Percentiles rank a stretch among this genome's conserved stretches.
These are phyloP conservation scores for Ochropacha duplaris DNA, from an alignment of 2,888 invertebrate genomes.

Conservation along the genomic window DNA sequence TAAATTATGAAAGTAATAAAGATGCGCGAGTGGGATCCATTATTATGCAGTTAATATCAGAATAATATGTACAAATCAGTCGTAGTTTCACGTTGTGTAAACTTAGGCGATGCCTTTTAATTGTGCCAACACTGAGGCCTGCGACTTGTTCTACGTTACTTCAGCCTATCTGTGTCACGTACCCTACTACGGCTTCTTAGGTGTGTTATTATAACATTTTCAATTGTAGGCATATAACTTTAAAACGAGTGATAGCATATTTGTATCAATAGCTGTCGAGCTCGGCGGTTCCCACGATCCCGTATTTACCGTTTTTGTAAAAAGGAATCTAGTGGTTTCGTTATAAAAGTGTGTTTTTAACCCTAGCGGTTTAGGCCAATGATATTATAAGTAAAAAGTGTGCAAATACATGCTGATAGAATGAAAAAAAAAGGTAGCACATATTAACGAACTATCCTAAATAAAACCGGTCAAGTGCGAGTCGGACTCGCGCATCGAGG, in stretches of 20 bases:
- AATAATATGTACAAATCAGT: background rate
- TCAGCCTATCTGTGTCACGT: conserved; percentile 10
- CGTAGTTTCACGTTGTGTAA: conserved; percentile 11
- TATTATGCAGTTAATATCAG: background rate
- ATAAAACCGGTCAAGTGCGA: too few species aligned
- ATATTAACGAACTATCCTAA: too few species aligned
- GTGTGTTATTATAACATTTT: background rate
- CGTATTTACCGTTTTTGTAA: too few species aligned
- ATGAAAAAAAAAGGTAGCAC: too few species aligned
- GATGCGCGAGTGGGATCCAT: background rate
- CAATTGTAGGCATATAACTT: background rate
- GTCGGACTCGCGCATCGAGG: too few species aligned
- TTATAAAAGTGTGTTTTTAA: too few species aligned
- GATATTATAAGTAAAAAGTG: too few species aligned
- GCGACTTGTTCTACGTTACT: conserved; percentile 25
- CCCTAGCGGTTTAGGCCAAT: too few species aligned
- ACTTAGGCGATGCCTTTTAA: conserved; percentile 17
- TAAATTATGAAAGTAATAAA: background rate
- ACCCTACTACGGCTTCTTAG: background rate
- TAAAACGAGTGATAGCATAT: background rate
- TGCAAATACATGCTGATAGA: too few species aligned
- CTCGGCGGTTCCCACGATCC: too few species aligned
- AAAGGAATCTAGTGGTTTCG: too few species aligned
- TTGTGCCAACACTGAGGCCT: conserved; percentile 23
- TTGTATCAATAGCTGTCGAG: too few species aligned